A percentile compares a stretch with the other conserved stretches of the same genome.
Evolutionary conservation across 2,113 vertebrate genomes (phyloP).

Genomic region (Mesocricetus auratus): DNA sequence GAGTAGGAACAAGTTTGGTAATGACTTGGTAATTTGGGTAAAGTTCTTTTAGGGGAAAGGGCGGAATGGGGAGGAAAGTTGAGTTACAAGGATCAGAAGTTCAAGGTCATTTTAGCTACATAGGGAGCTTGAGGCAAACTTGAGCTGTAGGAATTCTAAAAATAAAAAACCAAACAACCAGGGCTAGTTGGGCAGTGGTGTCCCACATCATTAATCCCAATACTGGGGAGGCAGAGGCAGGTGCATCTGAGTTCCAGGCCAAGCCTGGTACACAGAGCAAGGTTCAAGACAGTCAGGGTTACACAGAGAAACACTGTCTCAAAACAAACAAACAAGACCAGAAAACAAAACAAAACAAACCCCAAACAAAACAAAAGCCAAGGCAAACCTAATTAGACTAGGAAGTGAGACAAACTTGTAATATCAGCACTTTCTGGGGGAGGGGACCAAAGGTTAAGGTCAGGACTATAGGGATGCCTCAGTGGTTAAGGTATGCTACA

Average conservation of each 20-base stretch:
- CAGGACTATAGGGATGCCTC: no score
- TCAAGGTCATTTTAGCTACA: background rate
- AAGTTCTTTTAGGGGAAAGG: background rate
- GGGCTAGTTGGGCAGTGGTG: background rate
- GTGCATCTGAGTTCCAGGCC: background rate
- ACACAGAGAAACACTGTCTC: background rate
- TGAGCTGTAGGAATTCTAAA: background rate
- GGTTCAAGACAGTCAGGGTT: background rate
- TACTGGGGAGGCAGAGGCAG: background rate
- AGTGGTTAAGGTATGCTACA: no score
- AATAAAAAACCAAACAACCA: background rate
- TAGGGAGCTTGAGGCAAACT: background rate
- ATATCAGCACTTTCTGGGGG: no score
- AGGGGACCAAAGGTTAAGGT: no score
- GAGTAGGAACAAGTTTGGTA: background rate
- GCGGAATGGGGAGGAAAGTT: background rate
- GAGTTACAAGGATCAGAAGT: background rate
- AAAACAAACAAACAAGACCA: background rate
- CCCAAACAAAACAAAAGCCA: no score
- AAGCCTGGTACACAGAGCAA: background rate
- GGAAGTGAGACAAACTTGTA: no score
- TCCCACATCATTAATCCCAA: background rate
- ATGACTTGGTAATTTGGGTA: background rate
- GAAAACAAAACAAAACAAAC: background rate
- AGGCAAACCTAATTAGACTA: no score